Conservation (phyloP, 1,140 invertebrate species). For the Globodera rostochiensis region DNA sequence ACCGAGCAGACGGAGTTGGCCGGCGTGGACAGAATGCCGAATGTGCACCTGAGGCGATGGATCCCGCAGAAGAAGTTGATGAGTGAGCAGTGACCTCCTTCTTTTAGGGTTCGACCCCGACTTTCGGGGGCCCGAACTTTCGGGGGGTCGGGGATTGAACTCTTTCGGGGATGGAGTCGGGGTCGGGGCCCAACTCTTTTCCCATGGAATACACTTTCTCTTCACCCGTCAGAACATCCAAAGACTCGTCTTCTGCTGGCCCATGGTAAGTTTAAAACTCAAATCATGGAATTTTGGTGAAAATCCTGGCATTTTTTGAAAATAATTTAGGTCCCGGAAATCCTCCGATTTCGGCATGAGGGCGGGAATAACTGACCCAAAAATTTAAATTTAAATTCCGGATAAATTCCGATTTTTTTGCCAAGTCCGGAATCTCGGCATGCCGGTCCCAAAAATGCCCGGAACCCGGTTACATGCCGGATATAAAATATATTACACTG, state of each 20-base stretch:
- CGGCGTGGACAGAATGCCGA: constrained; percentile 41
- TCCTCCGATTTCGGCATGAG: too few relatives aligned
- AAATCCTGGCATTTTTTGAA: too few relatives aligned
- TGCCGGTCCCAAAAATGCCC: neutral
- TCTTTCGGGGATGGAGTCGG: neutral
- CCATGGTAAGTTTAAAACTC: constrained; percentile 40
- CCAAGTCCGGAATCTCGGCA: too few relatives aligned
- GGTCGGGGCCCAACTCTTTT: neutral
- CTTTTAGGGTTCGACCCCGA: neutral
- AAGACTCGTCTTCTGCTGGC: constrained; percentile 58
- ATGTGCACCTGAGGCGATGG: constrained; percentile 63
- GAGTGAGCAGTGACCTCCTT: constrained; percentile 41
- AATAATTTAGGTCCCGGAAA: too few relatives aligned
- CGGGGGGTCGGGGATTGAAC: too few relatives aligned
- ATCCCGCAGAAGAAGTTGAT: constrained; percentile 65
- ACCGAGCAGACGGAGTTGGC: constrained; percentile 54
- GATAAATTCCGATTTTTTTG: too few relatives aligned
- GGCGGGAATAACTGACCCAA: too few relatives aligned
- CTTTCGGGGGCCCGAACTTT: too few relatives aligned
- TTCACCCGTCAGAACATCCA: constrained; percentile 55
- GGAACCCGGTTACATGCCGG: neutral
- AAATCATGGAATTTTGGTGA: neutral
- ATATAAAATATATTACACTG: too few relatives aligned
- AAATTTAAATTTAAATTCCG: too few relatives aligned
- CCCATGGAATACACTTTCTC: neutral